A percentile compares a stretch with the other conserved stretches of the same genome.
Evolutionary conservation across 2,797 vertebrate species (phyloP).

Genomic region (Enteromius afrohamiltoni): DNA sequence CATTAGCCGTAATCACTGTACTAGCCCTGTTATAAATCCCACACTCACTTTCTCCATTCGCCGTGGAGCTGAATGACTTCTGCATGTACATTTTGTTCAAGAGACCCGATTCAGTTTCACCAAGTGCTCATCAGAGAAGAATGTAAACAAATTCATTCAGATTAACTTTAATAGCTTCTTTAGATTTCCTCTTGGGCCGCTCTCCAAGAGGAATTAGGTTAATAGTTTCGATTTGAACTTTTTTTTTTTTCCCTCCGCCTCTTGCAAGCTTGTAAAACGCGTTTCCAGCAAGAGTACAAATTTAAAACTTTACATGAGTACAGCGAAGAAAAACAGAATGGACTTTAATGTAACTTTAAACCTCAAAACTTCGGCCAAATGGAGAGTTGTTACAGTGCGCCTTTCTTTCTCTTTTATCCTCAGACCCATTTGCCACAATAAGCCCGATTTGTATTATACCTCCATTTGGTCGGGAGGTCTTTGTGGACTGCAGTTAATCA

Average conservation of each 20-base stretch:
- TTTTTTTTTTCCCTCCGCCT: slow-evolving; percentile 1
- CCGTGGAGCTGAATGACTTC: slow-evolving; percentile 29
- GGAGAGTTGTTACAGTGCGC: slow-evolving; percentile 48
- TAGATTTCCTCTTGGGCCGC: slow-evolving; percentile 58
- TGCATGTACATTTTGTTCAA: slow-evolving; percentile 15
- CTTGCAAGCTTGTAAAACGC: slow-evolving; percentile 34
- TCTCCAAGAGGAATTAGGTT: slow-evolving; percentile 60
- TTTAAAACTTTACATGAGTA: slow-evolving; percentile 34
- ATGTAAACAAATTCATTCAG: slow-evolving; percentile 69
- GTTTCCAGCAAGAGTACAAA: slow-evolving; percentile 33
- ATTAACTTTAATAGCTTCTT: slow-evolving; percentile 65
- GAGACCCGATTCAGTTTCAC: slow-evolving; percentile 42
- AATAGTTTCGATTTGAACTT: slow-evolving; percentile 52
- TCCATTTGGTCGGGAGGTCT: slow-evolving; percentile 24
- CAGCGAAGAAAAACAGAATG: slow-evolving; percentile 42
- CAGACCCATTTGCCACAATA: slow-evolving; percentile 51
- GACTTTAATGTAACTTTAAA: slow-evolving; percentile 56
- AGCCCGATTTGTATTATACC: slow-evolving; percentile 41
- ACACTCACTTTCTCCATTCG: slow-evolving; percentile 14
- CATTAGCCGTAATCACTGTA: slow-evolving; percentile 21
- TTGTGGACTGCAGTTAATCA: slow-evolving; percentile 46
- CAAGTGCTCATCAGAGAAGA: slow-evolving; percentile 57
- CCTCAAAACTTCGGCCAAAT: slow-evolving; percentile 49
- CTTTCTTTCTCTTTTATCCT: slow-evolving; percentile 34
- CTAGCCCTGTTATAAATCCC: slow-evolving; percentile 23